Conservation (phyloP, 2,113 vertebrate genomes). For the Sminthopsis crassicaudata region DNA sequence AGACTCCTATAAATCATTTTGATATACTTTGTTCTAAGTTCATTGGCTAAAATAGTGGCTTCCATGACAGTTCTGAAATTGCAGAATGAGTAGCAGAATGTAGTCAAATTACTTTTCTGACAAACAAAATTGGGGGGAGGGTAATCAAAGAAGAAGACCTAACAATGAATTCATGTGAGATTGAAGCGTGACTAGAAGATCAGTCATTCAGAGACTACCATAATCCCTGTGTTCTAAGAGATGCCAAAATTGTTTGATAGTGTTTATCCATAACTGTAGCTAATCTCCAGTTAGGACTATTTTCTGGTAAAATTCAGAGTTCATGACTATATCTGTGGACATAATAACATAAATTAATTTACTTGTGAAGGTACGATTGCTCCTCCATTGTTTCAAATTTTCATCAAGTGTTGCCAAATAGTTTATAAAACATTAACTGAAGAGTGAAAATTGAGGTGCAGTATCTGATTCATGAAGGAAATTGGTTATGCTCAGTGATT, state of each 20-base stretch:
- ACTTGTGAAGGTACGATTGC: slow-evolving; percentile 78
- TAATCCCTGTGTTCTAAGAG: slow-evolving; percentile 67
- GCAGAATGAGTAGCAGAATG: slow-evolving; percentile 58
- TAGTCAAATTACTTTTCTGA: slow-evolving; percentile 77
- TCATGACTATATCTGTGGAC: slow-evolving; percentile 65
- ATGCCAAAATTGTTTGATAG: slow-evolving; percentile 75
- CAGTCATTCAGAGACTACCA: slow-evolving; percentile 50
- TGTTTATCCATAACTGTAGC: slow-evolving; percentile 82
- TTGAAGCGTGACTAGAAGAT: slow-evolving; percentile 69
- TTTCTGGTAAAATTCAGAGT: slow-evolving; percentile 74
- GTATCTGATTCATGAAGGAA: slow-evolving; percentile 80
- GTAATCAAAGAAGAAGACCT: slow-evolving; percentile 28
- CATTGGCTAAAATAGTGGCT: slow-evolving; percentile 73
- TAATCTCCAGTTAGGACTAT: slow-evolving; percentile 76
- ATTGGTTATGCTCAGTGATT: slow-evolving; percentile 80
- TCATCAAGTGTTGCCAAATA: slow-evolving; percentile 81
- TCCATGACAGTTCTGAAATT: slow-evolving; percentile 72
- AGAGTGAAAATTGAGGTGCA: slow-evolving; percentile 79
- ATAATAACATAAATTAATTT: slow-evolving; percentile 81
- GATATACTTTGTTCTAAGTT: slow-evolving; percentile 72
- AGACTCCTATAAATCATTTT: slow-evolving; percentile 71
- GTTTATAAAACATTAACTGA: slow-evolving; percentile 79
- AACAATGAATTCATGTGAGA: slow-evolving; percentile 75
- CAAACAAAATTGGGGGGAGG: slow-evolving; percentile 71
- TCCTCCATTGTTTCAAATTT: slow-evolving; percentile 79